phyloP scores from a whole-genome alignment of 2,113 vertebrate species.

The Xiphophorus hellerii region DNA sequence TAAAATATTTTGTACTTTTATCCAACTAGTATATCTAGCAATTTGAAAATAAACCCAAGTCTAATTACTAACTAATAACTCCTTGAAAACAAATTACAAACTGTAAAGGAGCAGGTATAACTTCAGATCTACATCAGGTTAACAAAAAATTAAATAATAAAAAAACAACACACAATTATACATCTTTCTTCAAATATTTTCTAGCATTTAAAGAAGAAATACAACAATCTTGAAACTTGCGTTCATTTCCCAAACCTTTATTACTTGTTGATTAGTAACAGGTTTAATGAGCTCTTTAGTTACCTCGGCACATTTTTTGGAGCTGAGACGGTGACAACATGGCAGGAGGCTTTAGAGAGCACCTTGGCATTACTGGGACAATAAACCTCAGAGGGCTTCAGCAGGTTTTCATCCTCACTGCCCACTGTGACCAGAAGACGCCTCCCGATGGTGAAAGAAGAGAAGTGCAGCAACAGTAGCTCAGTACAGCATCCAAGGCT shows the following conservation, averaged over 20 bases:
- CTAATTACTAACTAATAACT: neutral
- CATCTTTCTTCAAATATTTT: neutral
- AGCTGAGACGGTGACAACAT: constrained; percentile 67
- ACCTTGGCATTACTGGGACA: neutral
- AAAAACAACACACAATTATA: neutral
- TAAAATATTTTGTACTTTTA: neutral
- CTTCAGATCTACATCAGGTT: neutral
- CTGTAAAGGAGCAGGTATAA: neutral
- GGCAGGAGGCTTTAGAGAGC: neutral
- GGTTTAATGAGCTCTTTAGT: neutral
- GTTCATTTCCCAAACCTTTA: neutral
- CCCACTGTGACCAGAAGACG: constrained; percentile 83
- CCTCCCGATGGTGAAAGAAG: constrained; percentile 86
- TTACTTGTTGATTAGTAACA: neutral
- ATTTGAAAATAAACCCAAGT: neutral
- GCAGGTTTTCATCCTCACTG: constrained; percentile 80
- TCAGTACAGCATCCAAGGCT: constrained; percentile 86
- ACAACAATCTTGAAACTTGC: neutral
- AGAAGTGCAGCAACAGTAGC: constrained; percentile 90
- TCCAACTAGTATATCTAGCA: neutral
- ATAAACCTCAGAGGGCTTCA: constrained; percentile 75
- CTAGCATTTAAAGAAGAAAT: neutral
- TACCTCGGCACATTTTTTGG: constrained; percentile 52
- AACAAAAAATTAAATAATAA: neutral
- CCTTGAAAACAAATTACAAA: neutral